Evolutionary conservation across 2,113 vertebrate species (phyloP).

Genomic region (Hydropotes inermis): DNA sequence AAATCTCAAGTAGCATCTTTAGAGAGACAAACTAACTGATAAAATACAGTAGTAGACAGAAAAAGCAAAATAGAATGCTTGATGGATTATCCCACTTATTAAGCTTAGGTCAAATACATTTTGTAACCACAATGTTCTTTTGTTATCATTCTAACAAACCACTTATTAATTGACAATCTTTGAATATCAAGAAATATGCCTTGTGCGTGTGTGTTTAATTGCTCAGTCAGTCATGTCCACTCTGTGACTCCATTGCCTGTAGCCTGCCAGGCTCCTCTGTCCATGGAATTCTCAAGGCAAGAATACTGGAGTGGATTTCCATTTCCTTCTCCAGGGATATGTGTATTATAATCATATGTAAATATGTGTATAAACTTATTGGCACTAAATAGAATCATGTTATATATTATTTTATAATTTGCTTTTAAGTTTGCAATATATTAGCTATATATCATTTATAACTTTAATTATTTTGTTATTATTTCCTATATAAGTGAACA

Average conservation of each 20-base stretch:
- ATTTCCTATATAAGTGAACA: background rate
- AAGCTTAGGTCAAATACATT: background rate
- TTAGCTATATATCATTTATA: background rate
- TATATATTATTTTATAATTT: background rate
- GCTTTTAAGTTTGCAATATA: background rate
- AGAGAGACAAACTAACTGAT: slow-evolving; percentile 37
- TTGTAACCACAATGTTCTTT: background rate
- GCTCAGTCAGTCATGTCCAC: background rate
- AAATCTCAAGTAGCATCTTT: slow-evolving; percentile 19
- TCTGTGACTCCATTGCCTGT: background rate
- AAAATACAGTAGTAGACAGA: slow-evolving; percentile 36
- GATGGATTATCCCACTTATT: background rate
- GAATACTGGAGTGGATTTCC: too few relatives aligned
- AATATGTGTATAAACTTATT: background rate
- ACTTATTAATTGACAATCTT: background rate
- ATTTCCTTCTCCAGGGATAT: background rate
- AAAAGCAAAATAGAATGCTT: background rate
- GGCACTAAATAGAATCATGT: background rate
- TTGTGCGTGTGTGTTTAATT: background rate
- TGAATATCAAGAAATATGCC: background rate
- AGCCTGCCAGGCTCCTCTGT: background rate
- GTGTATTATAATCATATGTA: background rate
- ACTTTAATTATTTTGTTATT: background rate
- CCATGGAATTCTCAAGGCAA: background rate
- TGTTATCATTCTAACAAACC: background rate